These are phyloP conservation scores for Caenorhabditis plicata DNA, from an alignment of 2,888 invertebrate species.

Conservation along the genomic window DNA sequence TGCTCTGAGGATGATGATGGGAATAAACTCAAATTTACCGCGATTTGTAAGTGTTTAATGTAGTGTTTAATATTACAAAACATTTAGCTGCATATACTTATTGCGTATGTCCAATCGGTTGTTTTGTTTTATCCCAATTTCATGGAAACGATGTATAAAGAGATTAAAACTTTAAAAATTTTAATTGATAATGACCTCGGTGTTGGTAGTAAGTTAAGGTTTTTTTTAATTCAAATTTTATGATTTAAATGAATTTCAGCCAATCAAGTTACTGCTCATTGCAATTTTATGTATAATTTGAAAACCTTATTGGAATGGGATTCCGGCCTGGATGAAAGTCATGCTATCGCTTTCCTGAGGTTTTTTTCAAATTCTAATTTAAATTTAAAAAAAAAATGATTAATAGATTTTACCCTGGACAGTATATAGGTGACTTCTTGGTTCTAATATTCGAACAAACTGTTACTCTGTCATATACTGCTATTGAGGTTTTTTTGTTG, in stretches of 20 bases:
- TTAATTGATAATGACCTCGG: slow-evolving; percentile 6
- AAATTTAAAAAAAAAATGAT: not conserved
- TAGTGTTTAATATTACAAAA: not conserved
- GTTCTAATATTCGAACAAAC: slow-evolving; percentile 1
- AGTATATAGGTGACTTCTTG: slow-evolving; percentile 9
- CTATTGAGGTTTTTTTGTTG: not conserved
- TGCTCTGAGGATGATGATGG: slow-evolving; percentile 25
- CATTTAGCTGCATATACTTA: slow-evolving; percentile 12
- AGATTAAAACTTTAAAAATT: slow-evolving; percentile 12
- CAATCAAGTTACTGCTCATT: too few relatives aligned
- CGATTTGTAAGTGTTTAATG: slow-evolving; percentile 3
- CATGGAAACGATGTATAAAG: slow-evolving; percentile 19
- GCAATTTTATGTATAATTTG: slow-evolving; percentile 16
- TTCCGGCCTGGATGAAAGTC: not conserved
- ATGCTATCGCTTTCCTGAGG: not conserved
- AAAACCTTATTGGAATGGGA: slow-evolving; percentile 25
- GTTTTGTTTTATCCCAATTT: slow-evolving; percentile 22
- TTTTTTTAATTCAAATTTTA: not conserved
- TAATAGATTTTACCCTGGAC: slow-evolving; percentile 11
- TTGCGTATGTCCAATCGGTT: slow-evolving; percentile 6
- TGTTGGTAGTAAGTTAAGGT: not conserved
- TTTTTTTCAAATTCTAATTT: not conserved
- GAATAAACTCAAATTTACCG: not conserved
- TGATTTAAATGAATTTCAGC: too few relatives aligned
- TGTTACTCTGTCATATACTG: not conserved